Base-by-base conservation (phyloP, 2,113 vertebrate genomes). In the Dicaeum eximium region DNA sequence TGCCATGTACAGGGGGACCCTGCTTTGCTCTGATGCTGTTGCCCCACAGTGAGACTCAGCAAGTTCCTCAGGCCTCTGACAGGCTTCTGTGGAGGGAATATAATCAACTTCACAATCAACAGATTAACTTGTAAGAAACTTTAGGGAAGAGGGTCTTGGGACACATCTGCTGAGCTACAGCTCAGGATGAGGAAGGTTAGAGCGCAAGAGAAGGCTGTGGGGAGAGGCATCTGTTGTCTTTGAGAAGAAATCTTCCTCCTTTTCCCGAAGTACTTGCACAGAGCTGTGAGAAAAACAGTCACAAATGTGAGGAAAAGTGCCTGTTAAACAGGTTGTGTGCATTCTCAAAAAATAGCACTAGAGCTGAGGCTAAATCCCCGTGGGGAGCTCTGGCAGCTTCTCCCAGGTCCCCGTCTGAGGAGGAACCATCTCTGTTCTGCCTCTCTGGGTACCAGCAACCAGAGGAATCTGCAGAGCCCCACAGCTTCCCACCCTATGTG, bases 271-370 rank as follows among this genome's bases (percentile, higher is more conserved):
- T 54, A 22, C n/a, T 81, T 70, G 61, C 47, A 61, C 11, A 16
- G 71, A 80, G n/a, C 62, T 94, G 72, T 92, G 74, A 88, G 92
- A 88, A 91, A 91, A 90, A 84, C 67, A 62, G n/a, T 25, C 51
- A 60, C 35, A 72, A 81, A 75, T 91, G 83, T 62, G 91, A 90
- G 50, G 69, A 69, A n/a, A 69, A 79, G 42, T 40, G 50, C 25
- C 60, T 87, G 45, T 58, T 70, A 69, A 74, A 67, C 2, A n/a
- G 74, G 38, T 77, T 56, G 54, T 86, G 89, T 78, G 77, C 86
- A 22, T 48, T 69, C 62, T 69, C 42, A 87, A 56, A 77, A 95
- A 62, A 44, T 10, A 81, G 48, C 83, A 13, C 40, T 37, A 60
- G 38, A 67, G 66, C 72, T 75, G 73, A 42, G 70, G 57, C 19